Conservation (phyloP, 2,888 invertebrate genomes). For the Ctena decussata region DNA sequence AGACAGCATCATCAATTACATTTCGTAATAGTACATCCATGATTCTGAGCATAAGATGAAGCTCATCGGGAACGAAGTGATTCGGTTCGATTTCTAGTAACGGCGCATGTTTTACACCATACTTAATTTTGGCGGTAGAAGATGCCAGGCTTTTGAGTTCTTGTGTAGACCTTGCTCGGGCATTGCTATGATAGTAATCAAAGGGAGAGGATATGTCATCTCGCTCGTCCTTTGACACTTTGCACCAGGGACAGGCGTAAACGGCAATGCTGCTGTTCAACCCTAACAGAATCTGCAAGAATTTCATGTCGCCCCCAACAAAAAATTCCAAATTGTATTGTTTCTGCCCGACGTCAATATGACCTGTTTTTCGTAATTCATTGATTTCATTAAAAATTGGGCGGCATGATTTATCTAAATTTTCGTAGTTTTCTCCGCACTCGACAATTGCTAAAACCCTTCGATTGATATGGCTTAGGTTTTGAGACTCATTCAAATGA, state of each 20-base stretch:
- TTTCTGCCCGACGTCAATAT: neutral
- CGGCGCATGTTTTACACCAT: neutral
- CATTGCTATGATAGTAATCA: neutral
- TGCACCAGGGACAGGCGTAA: slow-evolving; percentile 33
- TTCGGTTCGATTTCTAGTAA: slow-evolving; percentile 26
- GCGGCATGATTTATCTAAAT: neutral
- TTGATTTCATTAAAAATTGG: neutral
- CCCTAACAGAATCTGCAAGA: slow-evolving; percentile 25
- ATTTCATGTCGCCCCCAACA: slow-evolving; percentile 43
- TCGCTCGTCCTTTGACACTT: neutral
- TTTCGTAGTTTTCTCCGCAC: neutral
- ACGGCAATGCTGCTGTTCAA: slow-evolving; percentile 20
- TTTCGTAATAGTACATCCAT: slow-evolving; percentile 36
- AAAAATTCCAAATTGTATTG: neutral
- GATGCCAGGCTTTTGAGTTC: slow-evolving; percentile 8
- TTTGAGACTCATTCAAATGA: neutral
- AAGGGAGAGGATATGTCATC: neutral
- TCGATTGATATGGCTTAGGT: neutral
- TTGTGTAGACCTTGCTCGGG: neutral
- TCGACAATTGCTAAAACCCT: neutral
- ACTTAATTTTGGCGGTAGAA: neutral
- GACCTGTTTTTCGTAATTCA: neutral
- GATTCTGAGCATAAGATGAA: slow-evolving; percentile 42
- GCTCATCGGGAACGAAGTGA: slow-evolving; percentile 29
- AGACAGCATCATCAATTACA: slow-evolving; percentile 28